Evolutionary conservation across 2,888 invertebrate species (phyloP), one percentile per base, ranked within the genome.

Genomic region (Phengaris arion): DNA sequence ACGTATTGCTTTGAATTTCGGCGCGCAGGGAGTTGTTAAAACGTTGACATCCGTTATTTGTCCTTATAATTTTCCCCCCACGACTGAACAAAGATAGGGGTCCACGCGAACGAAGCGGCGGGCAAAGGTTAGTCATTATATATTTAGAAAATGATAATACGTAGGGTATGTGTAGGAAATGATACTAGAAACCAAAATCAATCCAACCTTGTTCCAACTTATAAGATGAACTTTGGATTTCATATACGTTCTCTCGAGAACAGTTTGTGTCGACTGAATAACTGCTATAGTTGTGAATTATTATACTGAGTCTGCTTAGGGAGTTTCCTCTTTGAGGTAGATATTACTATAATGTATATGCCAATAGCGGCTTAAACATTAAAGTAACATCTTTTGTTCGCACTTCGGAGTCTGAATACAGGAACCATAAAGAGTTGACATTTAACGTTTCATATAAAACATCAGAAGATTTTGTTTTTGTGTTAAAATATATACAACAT

Each of bases 291-390:
- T 64, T 64, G 64, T 64, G 45, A 64, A 45, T 64, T 35, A 64
- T 64, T 64, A 35, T 64, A 64, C 64, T 35, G 64, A 35, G 35
- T 64, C 64, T 64, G 12, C 64, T 12, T 64, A 64, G 64, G 45
- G 64, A 45, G 64, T 64, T 64, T 45, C 13, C 64, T 64, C 64
- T 59, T 59, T 64, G 64, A 64, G 64, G 64, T 64, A 64, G 64
- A 45, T 64, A 64, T 64, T 64, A 64, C 64, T 59, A 64, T 12
- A 54, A 68, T 73, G 12, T 74, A 59, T 45, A 46, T 64, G 46
- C 15, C 22, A 48, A 45, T 64, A 64, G 35, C 35, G 59, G 35
- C 45, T 0, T 35, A 3, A 2, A 4, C 35, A 35, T 35, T 2
- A 35, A 35, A n/a, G n/a, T 35, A 10, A 46, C 2, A 46, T 12